phyloP scores from a whole-genome alignment of 92 coral and sea anemone genomes.

The Heteractis magnifica region DNA sequence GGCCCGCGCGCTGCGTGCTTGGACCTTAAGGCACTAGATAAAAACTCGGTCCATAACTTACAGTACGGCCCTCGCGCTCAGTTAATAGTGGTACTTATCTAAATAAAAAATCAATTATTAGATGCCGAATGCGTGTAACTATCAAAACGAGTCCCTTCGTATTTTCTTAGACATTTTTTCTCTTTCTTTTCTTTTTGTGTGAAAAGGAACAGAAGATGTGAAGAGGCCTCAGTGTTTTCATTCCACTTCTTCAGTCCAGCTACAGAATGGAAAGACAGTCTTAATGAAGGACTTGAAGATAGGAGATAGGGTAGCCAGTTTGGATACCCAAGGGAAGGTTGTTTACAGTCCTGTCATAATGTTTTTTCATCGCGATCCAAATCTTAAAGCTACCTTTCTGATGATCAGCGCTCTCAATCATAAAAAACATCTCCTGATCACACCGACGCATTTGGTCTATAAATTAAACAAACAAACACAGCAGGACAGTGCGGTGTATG shows the following conservation, averaged over 20 bases:
- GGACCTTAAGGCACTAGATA: too few species aligned
- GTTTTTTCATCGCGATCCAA: slow-evolving; percentile 82
- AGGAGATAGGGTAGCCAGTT: slow-evolving; percentile 70
- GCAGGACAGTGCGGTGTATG: slow-evolving; percentile 59
- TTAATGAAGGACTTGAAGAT: slow-evolving; percentile 54
- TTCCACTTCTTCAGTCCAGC: slow-evolving; percentile 53
- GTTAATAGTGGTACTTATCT: too few species aligned
- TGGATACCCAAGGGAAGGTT: slow-evolving; percentile 56
- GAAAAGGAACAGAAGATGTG: slow-evolving; percentile 34
- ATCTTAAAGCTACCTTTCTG: slow-evolving; percentile 39
- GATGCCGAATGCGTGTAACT: too few species aligned
- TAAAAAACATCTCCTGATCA: slow-evolving; percentile 63
- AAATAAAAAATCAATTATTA: too few species aligned
- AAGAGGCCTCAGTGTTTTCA: slow-evolving; percentile 55
- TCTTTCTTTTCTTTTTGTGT: slow-evolving; percentile 2
- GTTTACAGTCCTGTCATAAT: slow-evolving; percentile 76
- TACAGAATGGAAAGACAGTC: slow-evolving; percentile 52
- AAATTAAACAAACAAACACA: slow-evolving; percentile 74
- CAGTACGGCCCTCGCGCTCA: too few species aligned
- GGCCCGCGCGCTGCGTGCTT: too few species aligned
- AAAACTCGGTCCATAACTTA: too few species aligned
- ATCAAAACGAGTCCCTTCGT: too few species aligned
- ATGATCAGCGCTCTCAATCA: slow-evolving; percentile 68
- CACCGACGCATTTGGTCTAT: slow-evolving; percentile 87
- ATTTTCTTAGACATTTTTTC: not conserved